Evolutionary conservation across 1,140 invertebrate genomes (phyloP), one percentile per base, ranked within the genome.

Genomic region (Platyscapa corneri): DNA sequence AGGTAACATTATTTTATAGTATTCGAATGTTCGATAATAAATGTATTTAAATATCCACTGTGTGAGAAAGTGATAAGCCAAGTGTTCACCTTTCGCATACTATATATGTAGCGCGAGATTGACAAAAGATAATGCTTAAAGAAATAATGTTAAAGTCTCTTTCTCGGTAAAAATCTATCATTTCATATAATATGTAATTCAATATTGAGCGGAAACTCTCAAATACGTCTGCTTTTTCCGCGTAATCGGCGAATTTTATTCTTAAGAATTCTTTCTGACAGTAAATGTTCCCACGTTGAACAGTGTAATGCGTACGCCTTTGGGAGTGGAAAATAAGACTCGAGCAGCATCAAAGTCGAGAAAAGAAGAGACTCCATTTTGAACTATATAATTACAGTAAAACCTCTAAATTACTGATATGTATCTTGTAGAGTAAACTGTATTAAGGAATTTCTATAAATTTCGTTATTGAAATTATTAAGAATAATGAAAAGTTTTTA

Each of bases 161-260:
- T 46, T 46, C 42, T 46, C 42, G 42, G 42, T 46, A 46, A 46
- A 46, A 46, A 46, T 46, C 70, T 56, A 77, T 53, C 27, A 27
- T 23, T 30, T 64, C 6, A 16, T 37, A 23, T 20, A 34, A 79
- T 30, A 42, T n/a, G 78, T 80, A 80, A 80, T 80, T 65, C 18
- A 80, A 80, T 64, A 67, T 80, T n/a, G 60, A 67, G 39, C 78
- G 78, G 78, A 80, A 80, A 46, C 39, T 23, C 76, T 64, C 77
- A 32, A 42, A 74, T 74, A 42, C 37, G 20, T 53, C 1, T 32
- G 30, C n/a, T 18, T 53, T 76, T 76, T 76, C n/a, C 75, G 30
- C 75, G 46, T 32, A 53, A 53, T 76, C n/a, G 46, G 16, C 75
- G 30, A 76, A 76, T 53, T 76, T 53, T 53, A 49, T 53, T 53